Conservation (phyloP, 2,888 invertebrate genomes). For the Clostera curtula region DNA sequence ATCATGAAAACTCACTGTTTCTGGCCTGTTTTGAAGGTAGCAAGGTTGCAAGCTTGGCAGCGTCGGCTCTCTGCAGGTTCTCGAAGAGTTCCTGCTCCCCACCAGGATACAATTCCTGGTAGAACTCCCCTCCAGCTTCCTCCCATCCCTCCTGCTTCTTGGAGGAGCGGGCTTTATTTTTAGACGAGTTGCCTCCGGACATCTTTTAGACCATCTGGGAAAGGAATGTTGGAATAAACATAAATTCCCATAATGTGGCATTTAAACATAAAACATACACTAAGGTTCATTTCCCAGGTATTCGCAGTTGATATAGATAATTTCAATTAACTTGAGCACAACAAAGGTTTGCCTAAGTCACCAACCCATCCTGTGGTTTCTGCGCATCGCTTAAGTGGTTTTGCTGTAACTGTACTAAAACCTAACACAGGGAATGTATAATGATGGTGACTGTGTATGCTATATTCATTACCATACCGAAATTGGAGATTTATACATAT, state of each 20-base stretch:
- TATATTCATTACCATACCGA: too few relatives aligned
- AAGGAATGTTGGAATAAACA: too few relatives aligned
- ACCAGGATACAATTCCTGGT: slow-evolving; percentile 87
- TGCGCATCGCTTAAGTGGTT: too few relatives aligned
- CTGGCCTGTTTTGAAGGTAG: slow-evolving; percentile 87
- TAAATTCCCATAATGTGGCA: too few relatives aligned
- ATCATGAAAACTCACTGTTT: slow-evolving; percentile 70
- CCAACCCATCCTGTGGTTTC: too few relatives aligned
- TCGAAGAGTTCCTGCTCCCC: slow-evolving; percentile 78
- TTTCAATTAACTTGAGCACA: neutral
- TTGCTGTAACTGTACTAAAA: too few relatives aligned
- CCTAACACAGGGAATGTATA: too few relatives aligned
- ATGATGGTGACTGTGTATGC: too few relatives aligned
- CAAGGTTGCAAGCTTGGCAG: slow-evolving; percentile 83
- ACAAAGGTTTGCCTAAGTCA: neutral
- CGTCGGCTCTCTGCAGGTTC: slow-evolving; percentile 81
- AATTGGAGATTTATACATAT: too few relatives aligned
- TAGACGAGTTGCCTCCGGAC: slow-evolving; percentile 62
- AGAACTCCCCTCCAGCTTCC: slow-evolving; percentile 89
- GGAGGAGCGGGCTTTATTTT: slow-evolving; percentile 47
- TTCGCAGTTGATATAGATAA: too few relatives aligned
- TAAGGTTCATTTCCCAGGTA: too few relatives aligned
- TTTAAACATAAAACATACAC: neutral
- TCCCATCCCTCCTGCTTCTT: slow-evolving; percentile 80
- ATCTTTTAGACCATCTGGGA: slow-evolving; percentile 41